Conservation (phyloP, 2,113 vertebrate species). For the Equus przewalskii region DNA sequence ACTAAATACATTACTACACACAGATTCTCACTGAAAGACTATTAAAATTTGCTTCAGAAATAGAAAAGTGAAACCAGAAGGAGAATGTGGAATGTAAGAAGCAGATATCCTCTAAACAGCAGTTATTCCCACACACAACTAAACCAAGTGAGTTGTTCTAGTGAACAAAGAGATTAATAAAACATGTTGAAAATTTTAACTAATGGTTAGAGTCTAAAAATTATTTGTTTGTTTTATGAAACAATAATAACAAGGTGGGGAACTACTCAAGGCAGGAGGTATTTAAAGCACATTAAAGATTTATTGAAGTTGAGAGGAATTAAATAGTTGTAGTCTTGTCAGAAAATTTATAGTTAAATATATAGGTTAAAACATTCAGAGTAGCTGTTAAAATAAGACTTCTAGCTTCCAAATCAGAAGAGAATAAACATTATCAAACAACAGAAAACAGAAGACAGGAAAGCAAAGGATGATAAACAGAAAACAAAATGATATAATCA, state of each 20-base stretch:
- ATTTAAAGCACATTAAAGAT: background rate
- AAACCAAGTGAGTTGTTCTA: background rate
- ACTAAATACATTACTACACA: background rate
- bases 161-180: background rate
- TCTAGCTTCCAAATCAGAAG: background rate
- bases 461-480: background rate
- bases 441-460: background rate
- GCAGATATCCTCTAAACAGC: background rate
- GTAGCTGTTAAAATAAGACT: background rate
- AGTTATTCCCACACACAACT: background rate
- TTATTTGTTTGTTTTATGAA: background rate
- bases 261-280: background rate
- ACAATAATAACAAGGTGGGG: background rate
- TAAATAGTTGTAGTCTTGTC: background rate
- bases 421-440: background rate
- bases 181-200: background rate
- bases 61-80: background rate
- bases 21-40: background rate
- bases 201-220: background rate
- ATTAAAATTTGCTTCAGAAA: conserved; percentile 29
- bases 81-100: background rate
- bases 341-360: background rate
- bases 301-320: background rate
- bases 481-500: background rate
- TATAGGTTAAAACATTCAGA: background rate